A percentile compares a stretch with the other conserved stretches of the same genome.
phyloP scores from a whole-genome alignment of 2,797 vertebrate genomes.

The Rhynchonycteris naso region DNA sequence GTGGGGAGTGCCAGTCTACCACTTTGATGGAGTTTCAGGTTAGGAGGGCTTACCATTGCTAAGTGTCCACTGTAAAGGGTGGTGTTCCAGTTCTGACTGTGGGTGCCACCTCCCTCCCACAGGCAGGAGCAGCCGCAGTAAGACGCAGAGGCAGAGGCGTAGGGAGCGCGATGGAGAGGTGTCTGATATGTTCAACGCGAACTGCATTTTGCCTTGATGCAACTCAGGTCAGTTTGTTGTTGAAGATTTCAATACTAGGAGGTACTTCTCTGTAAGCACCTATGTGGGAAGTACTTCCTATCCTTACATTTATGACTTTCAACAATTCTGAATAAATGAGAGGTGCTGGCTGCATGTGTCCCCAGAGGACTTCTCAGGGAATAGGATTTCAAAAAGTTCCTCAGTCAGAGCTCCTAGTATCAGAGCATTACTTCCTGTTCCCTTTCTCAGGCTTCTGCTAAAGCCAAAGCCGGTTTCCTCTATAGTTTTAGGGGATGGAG shows the following conservation, averaged over 20 bases:
- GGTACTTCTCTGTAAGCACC: too few species aligned
- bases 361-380: constrained; percentile 1
- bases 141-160: too few species aligned
- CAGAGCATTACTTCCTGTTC: not conserved
- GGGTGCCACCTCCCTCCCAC: not conserved
- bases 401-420: not conserved
- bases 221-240: not conserved
- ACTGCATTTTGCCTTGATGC: not conserved
- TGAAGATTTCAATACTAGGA: not conserved
- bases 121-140: not conserved
- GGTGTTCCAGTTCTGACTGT: not conserved
- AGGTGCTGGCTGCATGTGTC: not conserved
- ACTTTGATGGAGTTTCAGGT: constrained; percentile 11
- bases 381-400: not conserved
- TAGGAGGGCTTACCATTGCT: not conserved
- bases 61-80: not conserved
- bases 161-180: not conserved
- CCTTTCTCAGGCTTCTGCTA: not conserved
- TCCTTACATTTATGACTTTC: not conserved
- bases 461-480: not conserved
- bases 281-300: not conserved
- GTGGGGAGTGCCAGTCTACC: constrained; percentile 45
- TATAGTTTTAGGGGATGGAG: not conserved
- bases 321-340: constrained; percentile 13
- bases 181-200: not conserved